A percentile compares a stretch with the other conserved stretches of the same genome.
phyloP scores from a whole-genome alignment of 2,888 invertebrate species.

The Rotaria macrura region DNA sequence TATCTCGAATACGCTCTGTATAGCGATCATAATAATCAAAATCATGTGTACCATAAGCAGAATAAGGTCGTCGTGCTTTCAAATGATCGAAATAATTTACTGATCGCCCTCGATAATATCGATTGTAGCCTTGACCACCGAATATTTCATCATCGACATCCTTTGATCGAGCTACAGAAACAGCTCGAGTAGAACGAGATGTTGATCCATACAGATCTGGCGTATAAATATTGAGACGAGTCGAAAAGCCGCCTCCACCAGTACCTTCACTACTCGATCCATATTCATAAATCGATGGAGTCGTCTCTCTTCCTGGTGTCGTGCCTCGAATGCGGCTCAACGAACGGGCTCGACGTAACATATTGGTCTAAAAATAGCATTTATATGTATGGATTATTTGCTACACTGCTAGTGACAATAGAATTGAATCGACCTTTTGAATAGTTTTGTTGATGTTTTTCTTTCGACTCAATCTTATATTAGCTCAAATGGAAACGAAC shows the following conservation, averaged over 20 bases:
- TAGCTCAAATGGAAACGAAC: too few relatives aligned
- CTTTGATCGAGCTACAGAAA: background rate
- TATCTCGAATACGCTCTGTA: background rate
- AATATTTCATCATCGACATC: background rate
- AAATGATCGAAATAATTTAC: background rate
- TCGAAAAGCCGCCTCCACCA: background rate
- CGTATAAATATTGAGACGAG: background rate
- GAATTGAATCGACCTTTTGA: too few relatives aligned
- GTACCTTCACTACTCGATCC: background rate
- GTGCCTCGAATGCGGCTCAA: background rate
- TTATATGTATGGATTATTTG: too few relatives aligned
- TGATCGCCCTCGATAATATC: background rate
- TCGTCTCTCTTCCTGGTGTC: background rate
- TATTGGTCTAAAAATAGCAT: background rate
- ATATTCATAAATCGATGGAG: constrained; percentile 5
- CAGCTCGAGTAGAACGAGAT: background rate
- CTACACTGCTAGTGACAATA: too few relatives aligned
- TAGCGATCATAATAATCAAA: constrained; percentile 21
- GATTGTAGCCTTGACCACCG: background rate
- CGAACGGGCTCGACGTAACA: background rate
- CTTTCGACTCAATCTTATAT: too few relatives aligned
- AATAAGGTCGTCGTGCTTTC: background rate
- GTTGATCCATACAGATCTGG: background rate
- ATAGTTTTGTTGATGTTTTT: too few relatives aligned
- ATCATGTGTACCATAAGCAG: background rate